These are phyloP conservation scores for Eurosta solidaginis DNA, from an alignment of 1,140 invertebrate species.

Conservation along the genomic window DNA sequence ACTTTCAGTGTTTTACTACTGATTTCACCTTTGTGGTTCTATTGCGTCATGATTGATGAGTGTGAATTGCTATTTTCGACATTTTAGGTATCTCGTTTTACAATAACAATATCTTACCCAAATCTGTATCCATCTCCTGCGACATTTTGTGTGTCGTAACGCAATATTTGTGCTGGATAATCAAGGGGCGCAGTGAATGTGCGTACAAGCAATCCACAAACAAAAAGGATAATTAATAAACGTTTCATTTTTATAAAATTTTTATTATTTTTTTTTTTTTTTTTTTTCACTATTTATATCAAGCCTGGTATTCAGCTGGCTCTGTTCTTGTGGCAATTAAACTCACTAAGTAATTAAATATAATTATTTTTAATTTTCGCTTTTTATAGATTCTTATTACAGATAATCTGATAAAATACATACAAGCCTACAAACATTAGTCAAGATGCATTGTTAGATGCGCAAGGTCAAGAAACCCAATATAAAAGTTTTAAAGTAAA, in stretches of 20 bases:
- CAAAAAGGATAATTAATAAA: conserved; percentile 40
- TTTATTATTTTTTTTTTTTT: conserved; percentile 39
- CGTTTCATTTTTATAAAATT: conserved; percentile 42
- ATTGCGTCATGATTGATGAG: not conserved
- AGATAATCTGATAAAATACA: not conserved
- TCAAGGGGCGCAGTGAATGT: conserved; percentile 48
- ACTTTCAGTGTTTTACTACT: not conserved
- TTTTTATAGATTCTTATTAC: conserved; percentile 20
- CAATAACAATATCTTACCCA: conserved; percentile 61
- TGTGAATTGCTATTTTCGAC: not conserved
- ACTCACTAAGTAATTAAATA: conserved; percentile 35
- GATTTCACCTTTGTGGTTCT: not conserved
- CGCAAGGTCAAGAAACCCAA: too few species aligned
- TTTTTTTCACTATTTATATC: not conserved
- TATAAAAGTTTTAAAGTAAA: too few species aligned
- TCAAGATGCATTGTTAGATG: too few species aligned
- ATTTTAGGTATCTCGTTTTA: not conserved
- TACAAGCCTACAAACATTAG: too few species aligned
- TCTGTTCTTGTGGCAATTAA: conserved; percentile 45
- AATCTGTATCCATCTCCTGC: conserved; percentile 61
- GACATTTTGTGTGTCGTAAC: conserved; percentile 60
- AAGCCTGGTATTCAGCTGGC: not conserved
- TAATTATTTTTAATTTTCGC: not conserved
- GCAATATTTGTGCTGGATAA: conserved; percentile 55
- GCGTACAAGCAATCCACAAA: conserved; percentile 39